Evolutionary conservation across 2,888 invertebrate species (phyloP), one percentile per base, ranked within the genome.

Genomic region (Drosophila mercatorum): DNA sequence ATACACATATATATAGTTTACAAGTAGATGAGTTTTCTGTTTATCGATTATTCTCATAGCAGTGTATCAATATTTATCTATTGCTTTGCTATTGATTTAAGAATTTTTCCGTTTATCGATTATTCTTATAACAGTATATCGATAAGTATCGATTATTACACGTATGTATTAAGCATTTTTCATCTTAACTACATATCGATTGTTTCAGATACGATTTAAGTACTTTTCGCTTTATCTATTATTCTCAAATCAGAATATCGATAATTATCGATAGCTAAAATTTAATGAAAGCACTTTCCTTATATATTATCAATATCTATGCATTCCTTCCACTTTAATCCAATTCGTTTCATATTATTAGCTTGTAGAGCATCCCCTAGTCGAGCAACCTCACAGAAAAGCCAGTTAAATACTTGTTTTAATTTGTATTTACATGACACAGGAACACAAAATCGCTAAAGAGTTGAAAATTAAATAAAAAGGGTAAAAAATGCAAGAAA

Each of bases 371-470:
- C 40, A 40, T 40, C 17, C n/a, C 0, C 1, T 3, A 49, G 22
- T 59, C 40, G 10, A 14, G 8, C 22, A 31, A 3, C 0, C 0
- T 10, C 14, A 5, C 22, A 22, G 22, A 22, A 1, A 12, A 11
- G 3, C 0, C 31, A 14, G 11, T 5, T 8, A 26, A 46, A 14
- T 10, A 4, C 52, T 58, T 60, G 68, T 65, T 81, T 78, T 78
- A 66, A 81, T 83, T 89, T 78, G 61, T 81, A 78, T 89, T 83
- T 81, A 81, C 89, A 73, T 68, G 80, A 73, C 60, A 72, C 64
- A 44, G 52, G 38, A 72, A 64, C 66, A 47, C 52, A 68, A 59
- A 68, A 68, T 57, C 53, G 41, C 51, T 53, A 56, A 71, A 77
- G 67, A 79, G 84, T 75, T 87, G 68, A 52, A 71, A 65, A 51